phyloP scores from a whole-genome alignment of 92 coral and sea anemone genomes.

The Hydrozoanthus gracilis region DNA sequence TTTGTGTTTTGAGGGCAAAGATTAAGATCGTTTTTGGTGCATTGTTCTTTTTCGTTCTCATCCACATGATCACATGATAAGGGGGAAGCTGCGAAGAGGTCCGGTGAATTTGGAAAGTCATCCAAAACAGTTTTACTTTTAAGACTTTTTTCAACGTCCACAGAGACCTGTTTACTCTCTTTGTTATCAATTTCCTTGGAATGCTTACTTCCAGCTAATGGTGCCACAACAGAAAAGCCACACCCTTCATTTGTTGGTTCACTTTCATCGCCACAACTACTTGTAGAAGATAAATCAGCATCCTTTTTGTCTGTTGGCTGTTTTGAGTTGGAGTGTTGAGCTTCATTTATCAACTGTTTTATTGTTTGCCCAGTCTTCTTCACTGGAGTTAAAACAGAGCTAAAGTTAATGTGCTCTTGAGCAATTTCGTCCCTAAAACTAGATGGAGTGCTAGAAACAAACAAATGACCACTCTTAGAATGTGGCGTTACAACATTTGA shows the following conservation, averaged over 20 bases:
- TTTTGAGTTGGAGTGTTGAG: not conserved
- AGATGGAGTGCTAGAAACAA: constrained; percentile 17
- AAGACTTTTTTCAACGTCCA: not conserved
- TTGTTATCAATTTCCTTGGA: not conserved
- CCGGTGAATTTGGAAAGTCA: constrained; percentile 38
- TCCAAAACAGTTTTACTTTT: constrained; percentile 2
- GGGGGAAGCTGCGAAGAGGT: constrained; percentile 25
- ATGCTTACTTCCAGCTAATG: not conserved
- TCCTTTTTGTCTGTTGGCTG: not conserved
- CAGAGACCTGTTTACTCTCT: not conserved
- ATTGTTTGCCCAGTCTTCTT: not conserved
- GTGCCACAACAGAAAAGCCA: constrained; percentile 33
- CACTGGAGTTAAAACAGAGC: not conserved
- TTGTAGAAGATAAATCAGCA: not conserved
- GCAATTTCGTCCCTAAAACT: constrained; percentile 22
- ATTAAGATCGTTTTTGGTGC: not conserved
- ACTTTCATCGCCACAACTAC: not conserved
- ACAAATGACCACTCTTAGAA: not conserved
- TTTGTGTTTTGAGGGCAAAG: not conserved
- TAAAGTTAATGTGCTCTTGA: constrained; percentile 16
- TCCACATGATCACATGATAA: constrained; percentile 1
- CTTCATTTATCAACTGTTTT: not conserved
- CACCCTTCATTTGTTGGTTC: not conserved
- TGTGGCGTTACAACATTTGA: not conserved
- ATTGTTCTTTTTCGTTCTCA: constrained; percentile 1